Conservation (phyloP, 1,140 invertebrate genomes). For the Heliconius congener region DNA sequence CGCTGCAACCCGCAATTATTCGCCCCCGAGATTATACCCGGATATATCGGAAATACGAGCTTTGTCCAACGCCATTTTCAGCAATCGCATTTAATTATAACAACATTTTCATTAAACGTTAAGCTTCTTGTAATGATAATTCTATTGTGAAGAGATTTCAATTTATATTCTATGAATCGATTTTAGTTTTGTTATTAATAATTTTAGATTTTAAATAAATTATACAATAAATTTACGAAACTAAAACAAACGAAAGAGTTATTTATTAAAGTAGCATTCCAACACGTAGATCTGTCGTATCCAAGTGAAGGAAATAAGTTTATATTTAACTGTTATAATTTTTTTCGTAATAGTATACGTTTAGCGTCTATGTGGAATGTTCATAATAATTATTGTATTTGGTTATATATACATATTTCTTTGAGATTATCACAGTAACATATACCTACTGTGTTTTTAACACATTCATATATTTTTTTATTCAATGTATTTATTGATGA, state of each 20-base stretch:
- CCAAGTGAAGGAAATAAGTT: conserved; percentile 13
- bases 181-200: not conserved
- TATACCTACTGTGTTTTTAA: no score
- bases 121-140: conserved; percentile 9
- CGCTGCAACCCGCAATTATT: conserved; percentile 70
- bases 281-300: conserved; percentile 39
- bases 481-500: no score
- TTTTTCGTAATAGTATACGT: not conserved
- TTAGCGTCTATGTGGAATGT: no score
- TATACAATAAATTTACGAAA: not conserved
- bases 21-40: conserved; percentile 69
- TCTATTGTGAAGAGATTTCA: not conserved
- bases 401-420: no score
- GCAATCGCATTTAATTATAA: conserved; percentile 59
- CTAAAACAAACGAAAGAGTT: conserved; percentile 6
- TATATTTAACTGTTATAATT: not conserved
- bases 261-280: conserved; percentile 40
- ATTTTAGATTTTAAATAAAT: not conserved
- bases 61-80: conserved; percentile 52
- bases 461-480: no score
- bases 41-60: conserved; percentile 65
- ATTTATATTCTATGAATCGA: not conserved
- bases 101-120: conserved; percentile 16
- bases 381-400: no score
- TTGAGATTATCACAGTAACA: no score